These are phyloP conservation scores for Parambassis ranga DNA, from an alignment of 2,797 vertebrate species.

Conservation along the genomic window DNA sequence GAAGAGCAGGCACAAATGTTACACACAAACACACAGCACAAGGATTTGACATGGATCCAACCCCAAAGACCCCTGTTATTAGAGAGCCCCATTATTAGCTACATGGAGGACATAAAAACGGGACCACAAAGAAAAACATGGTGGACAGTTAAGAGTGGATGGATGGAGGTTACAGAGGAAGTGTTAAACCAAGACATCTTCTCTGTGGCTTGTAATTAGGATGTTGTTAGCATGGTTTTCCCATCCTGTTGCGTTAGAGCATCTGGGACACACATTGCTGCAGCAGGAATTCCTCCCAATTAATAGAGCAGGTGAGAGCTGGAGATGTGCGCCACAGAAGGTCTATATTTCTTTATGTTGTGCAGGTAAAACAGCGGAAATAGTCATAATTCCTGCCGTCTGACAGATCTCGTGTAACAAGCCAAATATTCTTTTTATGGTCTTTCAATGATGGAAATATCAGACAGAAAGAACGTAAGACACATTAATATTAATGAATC, in stretches of 20 bases:
- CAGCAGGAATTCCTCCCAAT: conserved; percentile 57
- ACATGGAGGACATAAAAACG: conserved; percentile 61
- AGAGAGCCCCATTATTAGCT: conserved; percentile 64
- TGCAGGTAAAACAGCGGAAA: conserved; percentile 3
- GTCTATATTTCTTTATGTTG: background rate
- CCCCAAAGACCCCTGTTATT: conserved; percentile 41
- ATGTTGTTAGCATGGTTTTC: conserved; percentile 65
- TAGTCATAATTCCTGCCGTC: background rate
- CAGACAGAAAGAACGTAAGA: background rate
- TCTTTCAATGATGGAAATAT: background rate
- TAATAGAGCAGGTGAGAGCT: conserved; percentile 48
- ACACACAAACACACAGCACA: conserved; percentile 60
- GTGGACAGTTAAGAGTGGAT: conserved; percentile 54
- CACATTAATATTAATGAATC: background rate
- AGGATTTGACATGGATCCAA: conserved; percentile 52
- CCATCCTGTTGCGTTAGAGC: conserved; percentile 55
- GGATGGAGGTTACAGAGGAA: conserved; percentile 68
- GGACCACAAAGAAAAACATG: conserved; percentile 54
- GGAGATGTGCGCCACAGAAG: conserved; percentile 3
- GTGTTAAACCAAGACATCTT: conserved; percentile 64
- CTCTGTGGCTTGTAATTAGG: conserved; percentile 71
- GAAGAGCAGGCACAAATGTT: conserved; percentile 66
- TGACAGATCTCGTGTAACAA: background rate
- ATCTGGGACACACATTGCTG: conserved; percentile 71
- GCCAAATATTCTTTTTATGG: background rate